Evolutionary conservation across 2,113 vertebrate species (phyloP), one percentile per base, ranked within the genome.

Genomic region (Zapornia atra): DNA sequence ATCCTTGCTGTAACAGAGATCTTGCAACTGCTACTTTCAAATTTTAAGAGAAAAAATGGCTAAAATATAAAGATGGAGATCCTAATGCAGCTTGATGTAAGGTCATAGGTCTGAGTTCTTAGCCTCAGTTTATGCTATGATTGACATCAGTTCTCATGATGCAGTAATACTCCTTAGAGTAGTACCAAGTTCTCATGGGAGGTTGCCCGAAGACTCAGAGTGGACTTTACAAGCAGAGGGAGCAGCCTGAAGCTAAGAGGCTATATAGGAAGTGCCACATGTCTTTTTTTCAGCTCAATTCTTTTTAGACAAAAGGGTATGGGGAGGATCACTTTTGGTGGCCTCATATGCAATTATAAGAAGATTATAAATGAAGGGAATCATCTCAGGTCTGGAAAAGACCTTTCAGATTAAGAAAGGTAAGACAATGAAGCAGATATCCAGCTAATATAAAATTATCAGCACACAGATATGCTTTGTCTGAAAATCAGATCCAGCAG

Each of bases 301-400:
- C 12, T 11, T 84, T 78, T 44, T 65, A 88, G 59, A 56, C 6
- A 59, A 59, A 6, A 4, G 25, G 2, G 2, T 12, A 61, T 22
- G 57, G 18, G 2, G 2, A 36, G 77, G 46, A 40, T 29, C 0
- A 0, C 2, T 65, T 82, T 85, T 77, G 3, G 11, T 54, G 20
- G 50, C 17, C 12, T 70, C 6, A 31, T 14, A 36, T 29, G 8
- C 15, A 73, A 28, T 80, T 66, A 42, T 7, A 54, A 69, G 69
- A 81, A 51, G 8, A 42, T 9, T n/a, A 33, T 33, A 24, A 73
- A 70, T 2, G 16, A 86, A 86, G 21, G 9, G 85, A 91, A 80
- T 44, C 1, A 61, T 12, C 24, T 80, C 25, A 48, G 40, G 8
- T 80, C 28, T 70, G 46, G 36, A 93, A 84, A 88, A 83, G 8